Conservation (phyloP, 1,140 invertebrate species). For the honey bee (Apis mellifera) region DNA sequence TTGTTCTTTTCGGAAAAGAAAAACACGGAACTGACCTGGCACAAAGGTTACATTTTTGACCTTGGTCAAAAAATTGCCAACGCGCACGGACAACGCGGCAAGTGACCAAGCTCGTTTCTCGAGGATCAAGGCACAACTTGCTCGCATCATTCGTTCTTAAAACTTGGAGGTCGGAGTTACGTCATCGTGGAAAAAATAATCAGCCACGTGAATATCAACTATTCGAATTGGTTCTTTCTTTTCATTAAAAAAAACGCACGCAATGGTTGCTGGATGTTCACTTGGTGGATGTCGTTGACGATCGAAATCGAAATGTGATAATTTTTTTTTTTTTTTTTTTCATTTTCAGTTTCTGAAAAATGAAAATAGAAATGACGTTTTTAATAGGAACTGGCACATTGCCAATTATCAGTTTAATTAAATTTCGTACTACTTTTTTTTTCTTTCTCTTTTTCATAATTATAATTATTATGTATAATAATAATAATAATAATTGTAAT, state of each 20-base stretch:
- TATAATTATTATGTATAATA: not conserved
- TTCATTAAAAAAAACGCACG: not conserved
- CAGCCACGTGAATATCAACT: not conserved
- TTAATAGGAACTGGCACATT: slow-evolving; percentile 22
- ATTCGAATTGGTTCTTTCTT: not conserved
- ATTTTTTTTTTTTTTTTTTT: no score
- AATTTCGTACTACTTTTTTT: not conserved
- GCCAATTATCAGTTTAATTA: slow-evolving; percentile 47
- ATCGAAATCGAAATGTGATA: slow-evolving; percentile 4
- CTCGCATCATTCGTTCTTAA: slow-evolving; percentile 68
- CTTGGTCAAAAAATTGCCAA: slow-evolving; percentile 36
- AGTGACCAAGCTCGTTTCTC: not conserved
- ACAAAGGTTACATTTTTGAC: slow-evolving; percentile 12
- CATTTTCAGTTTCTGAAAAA: no score
- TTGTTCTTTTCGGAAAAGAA: not conserved
- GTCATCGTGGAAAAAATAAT: slow-evolving; percentile 59
- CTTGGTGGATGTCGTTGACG: not conserved
- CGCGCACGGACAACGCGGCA: not conserved
- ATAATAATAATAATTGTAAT: not conserved
- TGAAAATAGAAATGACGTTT: slow-evolving; percentile 55
- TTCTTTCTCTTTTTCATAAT: not conserved
- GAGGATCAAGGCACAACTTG: slow-evolving; percentile 54
- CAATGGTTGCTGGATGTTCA: not conserved
- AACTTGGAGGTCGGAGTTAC: slow-evolving; percentile 63
- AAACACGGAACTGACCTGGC: slow-evolving; percentile 28